Conservation (phyloP, 2,113 vertebrate species). For the Passerina amoena region DNA sequence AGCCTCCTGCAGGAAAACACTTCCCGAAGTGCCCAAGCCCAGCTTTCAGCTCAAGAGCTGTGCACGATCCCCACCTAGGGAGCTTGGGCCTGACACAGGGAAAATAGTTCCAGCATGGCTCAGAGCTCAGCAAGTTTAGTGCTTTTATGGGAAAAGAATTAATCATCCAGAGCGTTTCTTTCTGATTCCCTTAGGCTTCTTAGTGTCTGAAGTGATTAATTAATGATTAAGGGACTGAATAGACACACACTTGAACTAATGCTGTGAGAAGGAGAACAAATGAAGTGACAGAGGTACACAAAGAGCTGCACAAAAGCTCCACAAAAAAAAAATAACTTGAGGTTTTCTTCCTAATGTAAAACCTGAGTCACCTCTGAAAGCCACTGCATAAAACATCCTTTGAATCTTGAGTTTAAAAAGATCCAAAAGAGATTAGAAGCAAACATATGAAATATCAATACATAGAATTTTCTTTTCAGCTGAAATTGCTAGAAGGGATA, state of each 20-base stretch:
- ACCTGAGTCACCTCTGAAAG: not conserved
- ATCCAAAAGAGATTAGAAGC: not conserved
- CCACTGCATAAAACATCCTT: not conserved
- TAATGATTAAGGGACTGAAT: not conserved
- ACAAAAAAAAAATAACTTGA: not conserved
- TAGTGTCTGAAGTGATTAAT: constrained; percentile 28
- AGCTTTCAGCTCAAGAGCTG: not conserved
- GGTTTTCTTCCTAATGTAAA: not conserved
- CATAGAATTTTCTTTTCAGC: not conserved
- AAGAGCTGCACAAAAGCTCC: not conserved
- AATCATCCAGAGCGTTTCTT: not conserved
- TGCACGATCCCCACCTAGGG: constrained; percentile 34
- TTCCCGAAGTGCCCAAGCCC: not conserved
- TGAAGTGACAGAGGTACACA: not conserved
- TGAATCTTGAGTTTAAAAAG: not conserved
- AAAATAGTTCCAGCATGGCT: not conserved
- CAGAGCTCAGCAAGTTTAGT: not conserved
- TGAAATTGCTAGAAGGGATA: not conserved
- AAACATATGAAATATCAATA: not conserved
- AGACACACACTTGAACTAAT: not conserved
- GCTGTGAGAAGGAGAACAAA: not conserved
- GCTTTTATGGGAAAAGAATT: not conserved
- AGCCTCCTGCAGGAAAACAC: not conserved
- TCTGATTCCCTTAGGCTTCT: not conserved
- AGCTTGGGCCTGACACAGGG: not conserved